phyloP scores from a whole-genome alignment of 2,113 vertebrate genomes.

The Potamarius usumacintae region DNA sequence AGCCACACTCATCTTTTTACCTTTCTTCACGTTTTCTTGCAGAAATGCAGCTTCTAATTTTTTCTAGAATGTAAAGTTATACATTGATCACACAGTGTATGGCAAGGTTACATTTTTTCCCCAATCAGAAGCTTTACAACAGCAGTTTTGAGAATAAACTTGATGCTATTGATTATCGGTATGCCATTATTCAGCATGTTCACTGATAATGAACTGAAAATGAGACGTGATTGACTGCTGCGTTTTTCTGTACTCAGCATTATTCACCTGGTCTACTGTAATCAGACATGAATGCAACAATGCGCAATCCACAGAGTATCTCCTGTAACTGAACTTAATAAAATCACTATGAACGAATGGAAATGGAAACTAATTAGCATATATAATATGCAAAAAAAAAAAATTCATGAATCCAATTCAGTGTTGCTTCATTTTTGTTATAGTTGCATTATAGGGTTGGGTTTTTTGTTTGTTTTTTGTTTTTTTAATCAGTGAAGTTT shows the following conservation, averaged over 20 bases:
- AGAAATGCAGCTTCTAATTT: neutral
- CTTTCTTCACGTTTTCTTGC: no score
- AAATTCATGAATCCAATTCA: neutral
- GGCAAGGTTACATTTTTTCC: neutral
- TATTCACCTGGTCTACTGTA: neutral
- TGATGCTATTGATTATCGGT: neutral
- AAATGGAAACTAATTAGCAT: neutral
- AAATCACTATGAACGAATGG: neutral
- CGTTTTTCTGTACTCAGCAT: neutral
- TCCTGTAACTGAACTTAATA: neutral
- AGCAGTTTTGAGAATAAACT: neutral
- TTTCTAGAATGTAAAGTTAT: neutral
- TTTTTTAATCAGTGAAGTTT: neutral
- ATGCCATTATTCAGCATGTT: neutral
- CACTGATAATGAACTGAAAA: neutral
- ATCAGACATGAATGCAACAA: neutral
- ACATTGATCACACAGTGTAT: neutral
- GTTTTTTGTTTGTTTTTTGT: neutral
- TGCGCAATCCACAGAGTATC: neutral
- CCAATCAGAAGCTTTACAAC: neutral
- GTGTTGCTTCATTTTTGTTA: slow-evolving; percentile 2
- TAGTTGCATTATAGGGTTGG: neutral
- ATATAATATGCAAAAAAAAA: neutral
- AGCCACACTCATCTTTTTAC: no score
- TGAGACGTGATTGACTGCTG: neutral